Evolutionary conservation across 2,113 vertebrate genomes (phyloP), one percentile per base, ranked within the genome.

Genomic region (Lipophrys pholis): DNA sequence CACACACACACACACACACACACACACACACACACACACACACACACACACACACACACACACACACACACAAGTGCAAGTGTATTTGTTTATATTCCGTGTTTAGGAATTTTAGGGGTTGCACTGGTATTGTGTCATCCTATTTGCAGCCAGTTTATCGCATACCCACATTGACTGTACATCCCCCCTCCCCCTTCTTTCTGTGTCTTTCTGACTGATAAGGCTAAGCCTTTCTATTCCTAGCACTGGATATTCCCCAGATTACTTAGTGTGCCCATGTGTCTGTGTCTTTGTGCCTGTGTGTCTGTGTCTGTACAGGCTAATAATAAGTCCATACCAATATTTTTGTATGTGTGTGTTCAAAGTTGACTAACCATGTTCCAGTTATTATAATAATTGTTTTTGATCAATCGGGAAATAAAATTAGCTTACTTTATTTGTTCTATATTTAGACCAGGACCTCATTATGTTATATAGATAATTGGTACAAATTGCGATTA

Each of bases 191-290:
- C 17, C 78, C 39, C 59, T 7, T 30, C 38, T 11, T 30, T 57
- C 69, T 8, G 6, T 84, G 42, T 83, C 73, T 79, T 16, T 50
- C 66, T 58, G 63, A 75, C 56, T 83, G 85, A 81, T 81, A 82
- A 70, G 64, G 52, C 76, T 92, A 89, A 92, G 85, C 88, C 80
- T 79, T 90, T 92, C 91, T 92, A 92, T 92, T 92, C 64, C 72
- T 70, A 74, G 87, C 75, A 63, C 71, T 85, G 84, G 82, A 89
- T 90, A 79, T 78, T 69, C 80, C 61, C 74, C 81, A 91, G 91
- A 91, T 92, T 91, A 91, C 78, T 70, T 58, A 55, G 67, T 6
- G 74, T 38, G 64, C 79, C 67, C 41, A 36, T 62, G 38, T 69
- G 11, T 53, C 17, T 80, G 16, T 73, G 80, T 57, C 6, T 68